These are phyloP conservation scores for Orthosia incerta DNA, from an alignment of 2,888 invertebrate species.

Conservation along the genomic window DNA sequence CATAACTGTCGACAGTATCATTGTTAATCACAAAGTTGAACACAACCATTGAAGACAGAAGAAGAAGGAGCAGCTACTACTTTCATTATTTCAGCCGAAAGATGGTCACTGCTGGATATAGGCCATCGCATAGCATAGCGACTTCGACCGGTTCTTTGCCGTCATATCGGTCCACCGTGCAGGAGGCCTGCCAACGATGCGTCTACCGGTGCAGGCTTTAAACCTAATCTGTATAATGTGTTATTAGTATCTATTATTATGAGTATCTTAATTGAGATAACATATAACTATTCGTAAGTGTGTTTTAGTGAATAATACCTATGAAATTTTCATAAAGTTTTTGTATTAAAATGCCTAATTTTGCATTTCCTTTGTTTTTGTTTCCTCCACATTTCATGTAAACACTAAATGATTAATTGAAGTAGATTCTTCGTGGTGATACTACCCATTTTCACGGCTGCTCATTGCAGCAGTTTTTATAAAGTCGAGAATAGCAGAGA, in stretches of 20 bases:
- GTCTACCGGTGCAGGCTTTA: background rate
- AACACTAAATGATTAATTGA: background rate
- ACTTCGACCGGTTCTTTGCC: background rate
- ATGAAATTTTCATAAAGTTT: background rate
- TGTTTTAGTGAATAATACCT: background rate
- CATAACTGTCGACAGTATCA: slow-evolving; percentile 42
- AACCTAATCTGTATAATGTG: background rate
- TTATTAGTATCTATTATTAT: too few species aligned
- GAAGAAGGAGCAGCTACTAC: too few species aligned
- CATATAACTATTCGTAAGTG: background rate
- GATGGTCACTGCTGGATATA: background rate
- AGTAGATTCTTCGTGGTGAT: background rate
- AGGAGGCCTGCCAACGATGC: background rate
- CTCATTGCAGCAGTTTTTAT: background rate
- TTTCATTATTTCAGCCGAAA: background rate
- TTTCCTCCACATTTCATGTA: background rate
- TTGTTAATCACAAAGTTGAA: slow-evolving; percentile 20
- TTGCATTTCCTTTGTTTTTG: background rate
- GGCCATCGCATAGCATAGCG: background rate
- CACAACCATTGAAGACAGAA: slow-evolving; percentile 32
- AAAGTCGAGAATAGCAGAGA: background rate
- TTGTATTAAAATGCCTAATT: background rate
- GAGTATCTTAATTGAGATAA: background rate
- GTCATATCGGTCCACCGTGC: background rate
- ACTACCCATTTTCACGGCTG: background rate